Evolutionary conservation across 2,113 vertebrate species (phyloP), one percentile per base, ranked within the genome.

Genomic region (Ceratotherium simum): DNA sequence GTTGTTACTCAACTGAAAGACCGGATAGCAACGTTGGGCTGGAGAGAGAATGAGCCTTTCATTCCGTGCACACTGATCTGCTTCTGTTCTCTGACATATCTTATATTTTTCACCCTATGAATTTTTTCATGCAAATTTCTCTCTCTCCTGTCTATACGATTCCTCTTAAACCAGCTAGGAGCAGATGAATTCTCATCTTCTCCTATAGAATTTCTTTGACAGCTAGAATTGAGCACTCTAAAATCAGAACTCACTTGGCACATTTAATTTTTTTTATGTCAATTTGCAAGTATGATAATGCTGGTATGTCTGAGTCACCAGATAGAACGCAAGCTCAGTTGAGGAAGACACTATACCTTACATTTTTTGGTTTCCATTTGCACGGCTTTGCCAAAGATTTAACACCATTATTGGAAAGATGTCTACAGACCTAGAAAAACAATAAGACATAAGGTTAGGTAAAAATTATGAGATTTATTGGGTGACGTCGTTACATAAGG

Each of bases 231-330:
- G 78, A 83, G 9, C 58, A 67, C 27, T 89, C 36, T 72, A n/a
- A 89, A 81, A 51, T 92, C 72, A 92, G 36, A 96, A 94, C 14
- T 80, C 48, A 80, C 56, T 93, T 91, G 16, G 18, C 64, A 91
- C 33, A 91, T 93, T 81, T 42, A 95, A 93, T 84, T 89, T 91
- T 91, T 39, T 95, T 85, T 58, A 64, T 33, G 58, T 60, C 54
- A 84, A 36, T 90, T 96, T 97, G 51, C 39, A 92, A 85, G 48
- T 85, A 76, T 75, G 12, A 70, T 80, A 96, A 95, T 33, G 2
- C 10, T 91, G 62, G 25, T 76, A 1, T 85, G 93, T 88, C 39
- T 33, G 31, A 81, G 21, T 93, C 76, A 90, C 27, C 58, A 76
- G 17, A 42, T 25, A 93, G 85, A 62, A 67, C 42, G 69, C 1